Evolutionary conservation across 1,140 invertebrate genomes (phyloP), one percentile per base, ranked within the genome.

Genomic region (Euura lappo): DNA sequence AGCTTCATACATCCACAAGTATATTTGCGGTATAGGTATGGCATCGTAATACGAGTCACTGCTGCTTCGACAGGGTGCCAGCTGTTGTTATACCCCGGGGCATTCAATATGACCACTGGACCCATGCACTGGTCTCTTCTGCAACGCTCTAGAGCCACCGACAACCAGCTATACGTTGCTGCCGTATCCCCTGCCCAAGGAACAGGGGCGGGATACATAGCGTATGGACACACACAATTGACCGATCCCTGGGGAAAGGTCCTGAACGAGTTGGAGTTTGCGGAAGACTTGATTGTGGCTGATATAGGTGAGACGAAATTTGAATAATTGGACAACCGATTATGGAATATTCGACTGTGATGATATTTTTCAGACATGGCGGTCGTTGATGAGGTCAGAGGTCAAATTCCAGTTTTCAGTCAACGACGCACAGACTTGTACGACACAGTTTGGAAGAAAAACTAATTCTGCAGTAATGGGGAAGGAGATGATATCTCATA

Each of bases 91-190:
- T 98, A 97, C 86, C 97, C 97, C n/a, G 96, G 93, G 66, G 97
- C 97, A 10, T 99, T 98, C 83, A 98, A 98, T 86, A 95, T 97
- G 93, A 98, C 95, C 8, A 98, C 97, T 1, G 97, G 97, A 0
- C 96, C 96, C 1, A 85, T 94, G 8, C 97, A 98, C 84, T 99
- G 97, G 97, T 94, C 97, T 79, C 85, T 98, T 2, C 86, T 99
- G 3, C 91, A 92, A 74, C 89, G 94, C 65, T 89, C 91, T 0
- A 89, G 97, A 69, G 97, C 98, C 43, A 90, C 94, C 60, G 97
- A 99, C 86, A 96, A 97, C 86, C 97, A 97, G 86, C 86, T 95
- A 43, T 95, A 90, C 86, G 92, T 95, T 44, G 92, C 92, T 43
- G 90, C 90, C 7, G 90, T 93, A 65, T 94, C 93, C 47, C 96